A percentile compares a stretch with the other conserved stretches of the same genome.
Conservation (phyloP, 2,113 vertebrate species). For the Myrmecobius fasciatus region DNA sequence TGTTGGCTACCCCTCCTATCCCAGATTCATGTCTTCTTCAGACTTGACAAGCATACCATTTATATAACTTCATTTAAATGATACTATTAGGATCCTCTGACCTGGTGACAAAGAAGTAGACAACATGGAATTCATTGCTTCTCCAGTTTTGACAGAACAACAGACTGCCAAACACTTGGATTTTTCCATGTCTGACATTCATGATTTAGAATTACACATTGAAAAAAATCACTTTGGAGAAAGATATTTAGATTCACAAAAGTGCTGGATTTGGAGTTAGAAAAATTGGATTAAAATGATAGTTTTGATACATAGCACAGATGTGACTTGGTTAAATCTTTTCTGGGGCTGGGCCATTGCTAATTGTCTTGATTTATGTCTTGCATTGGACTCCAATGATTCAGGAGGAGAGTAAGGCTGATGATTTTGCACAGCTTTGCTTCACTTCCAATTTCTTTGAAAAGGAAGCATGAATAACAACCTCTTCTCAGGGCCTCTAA, state of each 20-base stretch:
- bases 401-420: neutral
- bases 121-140: neutral
- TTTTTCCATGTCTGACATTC: conserved; percentile 10
- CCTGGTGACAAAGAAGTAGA: neutral
- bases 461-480: neutral
- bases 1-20: neutral
- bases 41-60: neutral
- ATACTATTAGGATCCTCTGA: neutral
- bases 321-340: neutral
- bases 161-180: neutral
- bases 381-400: neutral
- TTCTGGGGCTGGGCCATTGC: neutral
- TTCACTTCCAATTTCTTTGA: neutral
- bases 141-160: conserved; percentile 10
- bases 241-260: conserved; percentile 39
- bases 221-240: conserved; percentile 37
- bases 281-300: neutral
- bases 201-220: neutral
- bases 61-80: neutral
- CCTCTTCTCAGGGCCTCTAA: neutral
- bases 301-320: neutral
- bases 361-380: neutral
- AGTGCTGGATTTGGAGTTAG: neutral
- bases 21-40: neutral
- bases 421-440: neutral